Conservation (phyloP, 2,113 vertebrate genomes). For the Tonatia bakeri region DNA sequence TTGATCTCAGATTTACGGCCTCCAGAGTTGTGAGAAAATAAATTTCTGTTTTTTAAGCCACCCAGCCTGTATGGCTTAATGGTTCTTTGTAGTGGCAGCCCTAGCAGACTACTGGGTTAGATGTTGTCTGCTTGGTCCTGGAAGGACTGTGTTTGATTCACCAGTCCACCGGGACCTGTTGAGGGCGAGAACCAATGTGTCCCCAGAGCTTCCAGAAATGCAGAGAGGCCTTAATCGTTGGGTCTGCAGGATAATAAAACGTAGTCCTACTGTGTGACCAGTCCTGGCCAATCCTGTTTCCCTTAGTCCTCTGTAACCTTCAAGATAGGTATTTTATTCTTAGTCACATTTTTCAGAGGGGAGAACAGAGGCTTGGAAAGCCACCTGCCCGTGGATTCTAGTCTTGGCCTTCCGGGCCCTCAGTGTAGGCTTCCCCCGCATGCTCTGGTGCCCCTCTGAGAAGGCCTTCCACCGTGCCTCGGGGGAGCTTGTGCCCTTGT, state of each 20-base stretch:
- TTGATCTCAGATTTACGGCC: not conserved
- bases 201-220: not conserved
- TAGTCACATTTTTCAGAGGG: not conserved
- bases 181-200: not conserved
- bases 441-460: not conserved
- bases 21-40: not conserved
- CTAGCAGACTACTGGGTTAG: not conserved
- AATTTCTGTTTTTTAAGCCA: not conserved
- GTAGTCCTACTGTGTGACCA: no score
- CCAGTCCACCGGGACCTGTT: not conserved
- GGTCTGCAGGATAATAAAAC: not conserved
- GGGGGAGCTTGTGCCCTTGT: not conserved
- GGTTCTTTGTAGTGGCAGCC: not conserved
- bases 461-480: not conserved
- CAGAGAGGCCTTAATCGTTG: not conserved
- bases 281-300: not conserved
- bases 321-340: not conserved
- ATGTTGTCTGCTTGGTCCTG: not conserved
- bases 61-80: not conserved
- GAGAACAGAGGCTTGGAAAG: not conserved
- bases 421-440: not conserved
- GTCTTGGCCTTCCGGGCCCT: not conserved
- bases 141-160: not conserved
- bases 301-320: rapidly evolving
- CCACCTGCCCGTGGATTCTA: not conserved